Evolutionary conservation across 2,888 invertebrate species (phyloP), one percentile per base, ranked within the genome.

Genomic region (Odiellus spinosus): DNA sequence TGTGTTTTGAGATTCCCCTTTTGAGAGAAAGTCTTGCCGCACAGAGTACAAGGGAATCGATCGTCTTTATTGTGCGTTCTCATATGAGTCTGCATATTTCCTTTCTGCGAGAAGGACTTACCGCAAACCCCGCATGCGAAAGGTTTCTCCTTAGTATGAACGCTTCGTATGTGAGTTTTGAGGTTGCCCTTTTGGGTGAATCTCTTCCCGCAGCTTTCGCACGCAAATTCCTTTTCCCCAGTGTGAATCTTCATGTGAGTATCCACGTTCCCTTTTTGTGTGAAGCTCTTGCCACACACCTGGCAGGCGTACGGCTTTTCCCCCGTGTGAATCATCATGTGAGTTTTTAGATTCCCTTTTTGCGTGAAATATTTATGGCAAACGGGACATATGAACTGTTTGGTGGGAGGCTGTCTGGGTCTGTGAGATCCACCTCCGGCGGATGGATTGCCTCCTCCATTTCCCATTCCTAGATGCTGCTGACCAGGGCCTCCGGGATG

Each of bases 221-320:
- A 58, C 39, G 51, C 51, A 44, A 56, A 57, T 33, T 58, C 58
- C 45, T 52, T 51, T 36, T 51, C 52, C 34, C 56, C 58, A 36
- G 58, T 58, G 41, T 58, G 58, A 39, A 58, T 58, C 38, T 58
- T 58, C 52, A 58, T 57, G 36, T 58, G 58, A 40, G 57, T 58
- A 44, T 58, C 58, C 20, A 58, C 57, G 42, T 58, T 58, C 12
- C 58, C 58, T 46, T 58, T 58, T 46, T 58, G 58, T 6, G 58
- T 58, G 44, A 58, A 58, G 46, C 56, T 54, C 45, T 56, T 57
- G 10, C 58, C 58, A 44, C 58, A 53, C 26, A 56, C 53, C 34
- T 56, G 57, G 40, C 58, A 58, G 12, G 52, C 51, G 44, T 55
- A 58, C 32, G 58, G 58, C 41, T 57, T 57, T 41, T 58, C 57